A percentile compares a stretch with the other conserved stretches of the same genome.
Conservation (phyloP, 2,888 invertebrate genomes). For the Pyrrhosoma nymphula region DNA sequence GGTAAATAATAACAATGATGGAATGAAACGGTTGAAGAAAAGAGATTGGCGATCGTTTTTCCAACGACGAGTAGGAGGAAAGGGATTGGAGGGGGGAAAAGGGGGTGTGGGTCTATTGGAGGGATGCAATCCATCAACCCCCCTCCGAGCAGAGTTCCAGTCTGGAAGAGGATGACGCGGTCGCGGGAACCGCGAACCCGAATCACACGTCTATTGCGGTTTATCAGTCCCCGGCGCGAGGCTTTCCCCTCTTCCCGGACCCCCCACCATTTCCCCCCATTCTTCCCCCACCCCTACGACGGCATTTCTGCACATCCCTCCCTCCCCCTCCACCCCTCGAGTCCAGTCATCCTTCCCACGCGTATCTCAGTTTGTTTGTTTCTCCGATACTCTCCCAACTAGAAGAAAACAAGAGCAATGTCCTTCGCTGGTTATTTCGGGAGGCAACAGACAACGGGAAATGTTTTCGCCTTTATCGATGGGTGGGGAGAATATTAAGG, state of each 20-base stretch:
- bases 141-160: not conserved
- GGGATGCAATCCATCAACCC: slow-evolving; percentile 13
- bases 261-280: not conserved
- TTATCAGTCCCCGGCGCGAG: not conserved
- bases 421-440: not conserved
- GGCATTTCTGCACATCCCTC: not conserved
- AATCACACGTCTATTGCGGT: slow-evolving; percentile 22
- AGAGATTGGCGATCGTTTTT: no score
- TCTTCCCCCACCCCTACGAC: not conserved
- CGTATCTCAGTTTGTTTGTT: slow-evolving; percentile 14
- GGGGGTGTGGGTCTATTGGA: not conserved
- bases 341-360: slow-evolving; percentile 6
- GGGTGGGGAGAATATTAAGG: no score
- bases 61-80: no score
- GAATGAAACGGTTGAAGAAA: no score
- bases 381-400: not conserved
- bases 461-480: no score
- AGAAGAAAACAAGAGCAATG: not conserved
- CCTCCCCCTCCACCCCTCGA: not conserved
- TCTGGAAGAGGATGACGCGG: not conserved
- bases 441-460: no score
- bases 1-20: not conserved
- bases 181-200: not conserved
- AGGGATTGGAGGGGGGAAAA: not conserved
- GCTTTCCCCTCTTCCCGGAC: not conserved